Evolutionary conservation across 2,797 vertebrate species (phyloP).

Genomic region (Coranthus polyacanthus): DNA sequence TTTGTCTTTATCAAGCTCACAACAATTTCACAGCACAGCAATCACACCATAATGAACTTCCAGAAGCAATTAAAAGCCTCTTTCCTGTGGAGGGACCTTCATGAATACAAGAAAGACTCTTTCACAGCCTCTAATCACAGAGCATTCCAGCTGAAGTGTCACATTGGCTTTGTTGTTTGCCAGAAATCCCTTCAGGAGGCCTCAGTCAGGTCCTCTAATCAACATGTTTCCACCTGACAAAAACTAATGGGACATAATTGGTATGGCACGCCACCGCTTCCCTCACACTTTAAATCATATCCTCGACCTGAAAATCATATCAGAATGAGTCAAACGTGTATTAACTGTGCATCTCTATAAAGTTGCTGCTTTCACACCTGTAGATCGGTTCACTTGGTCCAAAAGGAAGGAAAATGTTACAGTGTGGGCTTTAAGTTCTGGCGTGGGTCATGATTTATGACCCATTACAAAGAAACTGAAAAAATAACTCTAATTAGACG

Average conservation of each 20-base stretch:
- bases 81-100: constrained; percentile 73
- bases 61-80: constrained; percentile 80
- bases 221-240: constrained; percentile 55
- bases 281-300: constrained; percentile 39
- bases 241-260: constrained; percentile 65
- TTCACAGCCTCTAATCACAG: constrained; percentile 68
- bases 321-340: neutral
- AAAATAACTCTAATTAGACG: too few relatives aligned
- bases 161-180: constrained; percentile 63
- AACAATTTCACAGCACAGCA: constrained; percentile 85
- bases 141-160: constrained; percentile 67
- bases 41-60: constrained; percentile 84
- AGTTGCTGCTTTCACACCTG: too few relatives aligned
- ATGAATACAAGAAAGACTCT: constrained; percentile 74
- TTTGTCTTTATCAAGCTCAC: constrained; percentile 73
- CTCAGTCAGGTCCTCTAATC: constrained; percentile 62
- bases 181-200: constrained; percentile 72
- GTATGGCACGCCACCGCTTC: constrained; percentile 42
- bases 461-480: too few relatives aligned
- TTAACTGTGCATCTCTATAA: neutral
- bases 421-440: too few relatives aligned
- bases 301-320: constrained; percentile 14
- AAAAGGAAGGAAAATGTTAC: too few relatives aligned
- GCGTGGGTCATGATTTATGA: too few relatives aligned
- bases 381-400: too few relatives aligned